Percentiles rank a stretch among this genome's conserved stretches.
phyloP scores from a whole-genome alignment of 2,113 vertebrate genomes.

The Drymodes brunneopygia region DNA sequence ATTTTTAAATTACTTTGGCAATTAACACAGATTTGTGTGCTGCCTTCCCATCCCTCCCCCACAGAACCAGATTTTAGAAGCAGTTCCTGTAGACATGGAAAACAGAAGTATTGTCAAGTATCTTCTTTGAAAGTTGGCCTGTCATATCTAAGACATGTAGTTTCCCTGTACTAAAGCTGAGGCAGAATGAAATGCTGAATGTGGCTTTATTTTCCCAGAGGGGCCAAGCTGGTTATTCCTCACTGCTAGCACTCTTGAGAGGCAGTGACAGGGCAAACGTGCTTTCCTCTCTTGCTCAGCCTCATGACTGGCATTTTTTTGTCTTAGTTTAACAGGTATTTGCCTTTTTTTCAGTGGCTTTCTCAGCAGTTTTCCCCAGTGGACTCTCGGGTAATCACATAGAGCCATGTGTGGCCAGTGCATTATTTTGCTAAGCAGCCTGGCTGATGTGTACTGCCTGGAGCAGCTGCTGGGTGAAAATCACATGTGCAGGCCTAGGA shows the following conservation, averaged over 20 bases:
- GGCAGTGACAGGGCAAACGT: neutral
- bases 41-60: neutral
- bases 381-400: neutral
- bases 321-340: neutral
- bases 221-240: neutral
- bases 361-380: neutral
- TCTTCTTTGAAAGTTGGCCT: neutral
- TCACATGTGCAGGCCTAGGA: neutral
- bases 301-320: neutral
- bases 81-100: neutral
- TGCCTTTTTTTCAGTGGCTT: neutral
- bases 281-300: neutral
- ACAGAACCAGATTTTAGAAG: neutral
- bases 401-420: neutral
- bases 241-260: neutral
- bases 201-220: neutral
- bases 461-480: neutral
- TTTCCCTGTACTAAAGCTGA: neutral
- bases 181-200: neutral
- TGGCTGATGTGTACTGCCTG: fast-evolving
- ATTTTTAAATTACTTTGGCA: neutral
- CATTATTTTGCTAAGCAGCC: neutral
- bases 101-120: neutral
- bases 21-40: neutral
- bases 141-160: neutral